Evolutionary conservation across 2,113 vertebrate genomes (phyloP).

Genomic region (Tichodroma muraria): DNA sequence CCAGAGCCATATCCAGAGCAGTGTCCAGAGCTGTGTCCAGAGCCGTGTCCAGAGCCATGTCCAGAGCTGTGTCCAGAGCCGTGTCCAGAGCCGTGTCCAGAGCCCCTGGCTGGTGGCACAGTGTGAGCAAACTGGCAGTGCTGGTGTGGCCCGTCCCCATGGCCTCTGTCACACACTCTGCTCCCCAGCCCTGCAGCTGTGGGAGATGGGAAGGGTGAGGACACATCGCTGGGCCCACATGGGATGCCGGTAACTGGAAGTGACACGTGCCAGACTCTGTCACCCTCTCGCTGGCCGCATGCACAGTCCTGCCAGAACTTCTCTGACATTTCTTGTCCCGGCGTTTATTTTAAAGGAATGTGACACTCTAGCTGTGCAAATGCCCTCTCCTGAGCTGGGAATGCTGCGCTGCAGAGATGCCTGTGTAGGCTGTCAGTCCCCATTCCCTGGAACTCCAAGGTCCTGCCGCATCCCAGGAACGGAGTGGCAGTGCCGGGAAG

Average conservation of each 20-base stretch:
- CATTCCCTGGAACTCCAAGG: neutral
- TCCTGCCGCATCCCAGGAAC: neutral
- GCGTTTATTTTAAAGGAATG: neutral
- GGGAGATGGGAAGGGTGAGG: neutral
- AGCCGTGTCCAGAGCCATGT: neutral
- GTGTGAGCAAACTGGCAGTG: neutral
- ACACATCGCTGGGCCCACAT: neutral
- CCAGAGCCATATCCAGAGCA: neutral
- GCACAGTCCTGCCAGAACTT: neutral
- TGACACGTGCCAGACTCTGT: neutral
- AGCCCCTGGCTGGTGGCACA: neutral
- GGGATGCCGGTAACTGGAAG: rapidly evolving
- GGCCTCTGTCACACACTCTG: neutral
- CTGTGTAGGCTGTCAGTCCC: too few relatives aligned
- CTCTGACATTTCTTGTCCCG: neutral
- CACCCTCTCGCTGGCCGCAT: neutral
- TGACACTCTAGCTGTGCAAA: neutral
- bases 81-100: neutral
- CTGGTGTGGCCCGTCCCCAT: neutral
- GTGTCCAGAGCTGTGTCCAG: neutral
- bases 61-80: neutral
- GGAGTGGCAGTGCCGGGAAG: rapidly evolving
- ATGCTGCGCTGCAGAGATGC: neutral
- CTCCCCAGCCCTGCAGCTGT: neutral
- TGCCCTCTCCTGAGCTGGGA: neutral